Evolutionary conservation across 2,888 invertebrate species (phyloP), one percentile per base, ranked within the genome.

Genomic region (Keiferia lycopersicella): DNA sequence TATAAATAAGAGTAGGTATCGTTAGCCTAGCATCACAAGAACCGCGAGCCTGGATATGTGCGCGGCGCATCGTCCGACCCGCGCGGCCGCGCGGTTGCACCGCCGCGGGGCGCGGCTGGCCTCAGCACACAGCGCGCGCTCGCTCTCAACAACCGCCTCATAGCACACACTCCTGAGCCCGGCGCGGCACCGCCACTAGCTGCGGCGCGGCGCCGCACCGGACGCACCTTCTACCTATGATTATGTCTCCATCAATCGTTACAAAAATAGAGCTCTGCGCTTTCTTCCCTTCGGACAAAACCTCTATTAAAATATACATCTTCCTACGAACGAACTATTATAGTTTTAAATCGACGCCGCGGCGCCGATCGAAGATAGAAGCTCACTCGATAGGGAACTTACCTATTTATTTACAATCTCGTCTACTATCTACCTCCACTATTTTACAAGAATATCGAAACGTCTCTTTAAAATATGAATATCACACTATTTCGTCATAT

Each of bases 21-120:
- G 59, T 70, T 71, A 75, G 67, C 67, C 73, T 76, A 76, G 66
- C 67, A 77, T 77, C 77, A 77, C 77, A 77, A 76, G 69, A 68
- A 53, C 12, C 62, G 56, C 62, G 38, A 68, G 68, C 67, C 66
- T 67, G 67, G 67, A 63, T 58, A 69, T 65, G 69, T 66, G 61
- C 18, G 22, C 39, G 57, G 26, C 20, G 26, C 41, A 50, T 4
- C 34, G 34, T 4, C 10, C 34, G 34, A 4, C 34, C 34, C 51
- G 69, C 18, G 22, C 39, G 45, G 16, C 20, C 26, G 53, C 59
- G 34, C 34, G 34, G 34, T 34, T 34, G 34, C 1, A 10, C 34
- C 51, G 18, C n/a, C 16, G 20, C 50, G 34, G n/a, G 45, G 10
- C 34, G 10, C 57, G n/a, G 57, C 2, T 26, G 53, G 53, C 30